Evolutionary conservation across 2,113 vertebrate genomes (phyloP).

Genomic region (Nansenia antarctica): DNA sequence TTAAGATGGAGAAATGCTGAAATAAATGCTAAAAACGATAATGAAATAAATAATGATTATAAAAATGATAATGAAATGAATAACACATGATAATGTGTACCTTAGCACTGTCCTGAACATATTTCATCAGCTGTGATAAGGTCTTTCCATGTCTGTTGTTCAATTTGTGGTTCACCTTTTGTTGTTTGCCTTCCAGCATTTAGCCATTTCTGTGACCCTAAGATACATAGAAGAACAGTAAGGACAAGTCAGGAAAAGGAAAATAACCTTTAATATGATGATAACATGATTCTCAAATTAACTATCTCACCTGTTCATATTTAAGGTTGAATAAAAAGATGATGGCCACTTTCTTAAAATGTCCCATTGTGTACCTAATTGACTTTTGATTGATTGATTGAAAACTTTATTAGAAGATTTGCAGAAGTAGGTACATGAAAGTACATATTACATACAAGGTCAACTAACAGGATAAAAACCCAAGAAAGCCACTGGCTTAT

Average conservation of each 20-base stretch:
- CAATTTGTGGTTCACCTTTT: not conserved
- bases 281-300: not conserved
- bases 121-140: conserved; percentile 4
- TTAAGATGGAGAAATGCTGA: conserved; percentile 38
- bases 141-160: not conserved
- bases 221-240: not conserved
- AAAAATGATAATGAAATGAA: conserved; percentile 5
- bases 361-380: too few relatives aligned
- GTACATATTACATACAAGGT: too few relatives aligned
- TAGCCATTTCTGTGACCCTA: not conserved
- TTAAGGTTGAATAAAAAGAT: conserved; percentile 3
- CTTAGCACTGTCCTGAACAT: conserved; percentile 8
- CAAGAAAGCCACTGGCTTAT: too few relatives aligned
- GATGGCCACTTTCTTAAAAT: not conserved
- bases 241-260: not conserved
- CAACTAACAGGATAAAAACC: too few relatives aligned
- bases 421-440: too few relatives aligned
- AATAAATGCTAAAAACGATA: conserved; percentile 10
- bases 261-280: not conserved
- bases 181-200: not conserved
- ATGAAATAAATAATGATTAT: conserved; percentile 22
- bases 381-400: too few relatives aligned
- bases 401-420: too few relatives aligned
- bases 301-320: not conserved
- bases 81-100: conserved; percentile 27